These are phyloP conservation scores for Lasioglossum leucozonium DNA, from an alignment of 2,888 invertebrate species.

Conservation along the genomic window DNA sequence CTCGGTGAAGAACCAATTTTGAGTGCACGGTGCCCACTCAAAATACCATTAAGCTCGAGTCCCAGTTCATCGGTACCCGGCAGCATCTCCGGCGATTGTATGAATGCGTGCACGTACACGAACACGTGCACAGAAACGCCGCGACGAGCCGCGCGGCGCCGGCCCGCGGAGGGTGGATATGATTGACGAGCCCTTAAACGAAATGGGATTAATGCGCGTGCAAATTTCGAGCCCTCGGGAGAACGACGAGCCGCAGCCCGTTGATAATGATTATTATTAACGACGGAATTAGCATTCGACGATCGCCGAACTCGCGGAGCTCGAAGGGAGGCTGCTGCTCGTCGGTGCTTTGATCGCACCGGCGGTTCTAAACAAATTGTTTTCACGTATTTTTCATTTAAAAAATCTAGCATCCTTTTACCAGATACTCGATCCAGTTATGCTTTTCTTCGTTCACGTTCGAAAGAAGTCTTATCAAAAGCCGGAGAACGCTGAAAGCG, in stretches of 20 bases:
- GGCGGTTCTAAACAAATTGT: no score
- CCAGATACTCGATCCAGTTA: no score
- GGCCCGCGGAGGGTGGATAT: constrained; percentile 61
- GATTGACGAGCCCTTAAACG: constrained; percentile 78
- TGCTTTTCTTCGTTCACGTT: no score
- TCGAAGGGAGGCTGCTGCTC: constrained; percentile 22
- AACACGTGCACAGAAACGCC: neutral
- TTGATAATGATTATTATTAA: constrained; percentile 71
- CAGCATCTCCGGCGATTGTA: constrained; percentile 42
- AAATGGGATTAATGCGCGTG: constrained; percentile 76
- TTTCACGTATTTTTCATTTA: no score
- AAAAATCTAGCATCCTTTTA: no score
- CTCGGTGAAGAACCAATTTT: constrained; percentile 55
- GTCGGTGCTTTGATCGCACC: neutral
- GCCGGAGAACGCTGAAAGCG: no score
- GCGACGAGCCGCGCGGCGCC: constrained; percentile 27
- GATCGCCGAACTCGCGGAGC: constrained; percentile 3
- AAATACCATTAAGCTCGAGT: constrained; percentile 65
- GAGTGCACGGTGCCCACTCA: constrained; percentile 58
- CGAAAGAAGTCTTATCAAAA: no score
- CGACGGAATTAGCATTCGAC: constrained; percentile 64
- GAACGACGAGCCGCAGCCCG: constrained; percentile 36
- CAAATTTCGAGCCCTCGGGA: constrained; percentile 67
- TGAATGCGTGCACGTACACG: constrained; percentile 10
- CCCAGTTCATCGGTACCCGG: constrained; percentile 60